phyloP scores from a whole-genome alignment of 2,888 invertebrate genomes.

The Furcula furcula region DNA sequence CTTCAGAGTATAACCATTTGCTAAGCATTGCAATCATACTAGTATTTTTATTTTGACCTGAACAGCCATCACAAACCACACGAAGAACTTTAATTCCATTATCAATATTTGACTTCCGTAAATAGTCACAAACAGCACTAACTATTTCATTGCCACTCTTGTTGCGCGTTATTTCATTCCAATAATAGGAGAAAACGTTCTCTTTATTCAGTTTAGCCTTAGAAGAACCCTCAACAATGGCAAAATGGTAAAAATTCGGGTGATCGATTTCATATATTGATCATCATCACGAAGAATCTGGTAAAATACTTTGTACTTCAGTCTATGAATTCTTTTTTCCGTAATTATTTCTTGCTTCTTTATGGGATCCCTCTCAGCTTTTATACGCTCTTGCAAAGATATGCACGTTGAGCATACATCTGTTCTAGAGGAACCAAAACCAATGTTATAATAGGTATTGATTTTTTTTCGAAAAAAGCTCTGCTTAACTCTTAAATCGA shows the following conservation, averaged over 20 bases:
- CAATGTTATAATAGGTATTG: too few relatives aligned
- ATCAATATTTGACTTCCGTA: constrained; percentile 6
- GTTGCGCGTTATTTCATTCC: constrained; percentile 8
- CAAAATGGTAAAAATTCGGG: constrained; percentile 41
- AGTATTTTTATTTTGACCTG: constrained; percentile 10
- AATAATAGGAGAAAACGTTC: constrained; percentile 17
- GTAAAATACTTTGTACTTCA: too few relatives aligned
- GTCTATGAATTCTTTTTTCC: too few relatives aligned
- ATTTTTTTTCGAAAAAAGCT: too few relatives aligned
- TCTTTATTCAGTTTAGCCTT: constrained; percentile 19
- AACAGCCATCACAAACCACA: constrained; percentile 4
- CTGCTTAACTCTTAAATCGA: too few relatives aligned
- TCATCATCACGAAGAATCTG: too few relatives aligned
- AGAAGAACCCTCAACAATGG: constrained; percentile 35
- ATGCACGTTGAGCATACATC: too few relatives aligned
- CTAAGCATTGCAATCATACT: constrained; percentile 6
- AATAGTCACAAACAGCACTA: constrained; percentile 13
- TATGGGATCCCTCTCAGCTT: too few relatives aligned
- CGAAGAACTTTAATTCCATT: constrained; percentile 4
- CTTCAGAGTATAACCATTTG: constrained; percentile 1
- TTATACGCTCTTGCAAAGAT: too few relatives aligned
- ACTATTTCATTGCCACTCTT: constrained; percentile 16
- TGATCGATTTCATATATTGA: too few relatives aligned
- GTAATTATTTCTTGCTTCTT: too few relatives aligned
- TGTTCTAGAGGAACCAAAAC: too few relatives aligned